These are phyloP conservation scores for Cebuella pygmaea DNA, from an alignment of 2,797 vertebrate genomes.

Conservation along the genomic window DNA sequence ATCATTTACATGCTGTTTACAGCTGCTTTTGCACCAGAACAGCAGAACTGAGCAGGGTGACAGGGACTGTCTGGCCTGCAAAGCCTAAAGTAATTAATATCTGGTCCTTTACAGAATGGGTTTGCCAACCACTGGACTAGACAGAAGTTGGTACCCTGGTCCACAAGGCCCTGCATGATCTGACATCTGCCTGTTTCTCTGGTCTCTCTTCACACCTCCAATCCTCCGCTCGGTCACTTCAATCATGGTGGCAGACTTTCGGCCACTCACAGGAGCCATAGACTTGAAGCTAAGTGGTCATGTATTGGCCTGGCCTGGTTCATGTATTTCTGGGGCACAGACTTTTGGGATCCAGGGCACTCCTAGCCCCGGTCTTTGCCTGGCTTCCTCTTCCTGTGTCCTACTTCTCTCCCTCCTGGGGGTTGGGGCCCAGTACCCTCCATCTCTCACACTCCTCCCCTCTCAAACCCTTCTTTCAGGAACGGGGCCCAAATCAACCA, in stretches of 20 bases:
- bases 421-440: no score
- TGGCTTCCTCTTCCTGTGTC: background rate
- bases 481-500: background rate
- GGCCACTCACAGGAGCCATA: background rate
- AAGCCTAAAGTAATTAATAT: background rate
- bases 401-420: background rate
- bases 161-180: background rate
- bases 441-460: background rate
- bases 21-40: background rate
- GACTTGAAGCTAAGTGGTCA: background rate
- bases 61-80: background rate
- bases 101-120: background rate
- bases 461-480: background rate
- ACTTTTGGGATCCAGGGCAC: background rate
- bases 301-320: fast-evolving
- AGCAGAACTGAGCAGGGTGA: background rate
- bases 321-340: background rate
- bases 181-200: background rate
- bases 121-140: background rate
- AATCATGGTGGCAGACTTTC: background rate
- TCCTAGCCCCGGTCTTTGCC: background rate
- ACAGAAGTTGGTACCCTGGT: background rate
- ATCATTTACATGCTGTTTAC: fast-evolving
- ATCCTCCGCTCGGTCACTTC: background rate
- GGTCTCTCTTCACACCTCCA: background rate